Conservation (phyloP, 2,797 vertebrate species). For the Phrynocephalus guinanensis region DNA sequence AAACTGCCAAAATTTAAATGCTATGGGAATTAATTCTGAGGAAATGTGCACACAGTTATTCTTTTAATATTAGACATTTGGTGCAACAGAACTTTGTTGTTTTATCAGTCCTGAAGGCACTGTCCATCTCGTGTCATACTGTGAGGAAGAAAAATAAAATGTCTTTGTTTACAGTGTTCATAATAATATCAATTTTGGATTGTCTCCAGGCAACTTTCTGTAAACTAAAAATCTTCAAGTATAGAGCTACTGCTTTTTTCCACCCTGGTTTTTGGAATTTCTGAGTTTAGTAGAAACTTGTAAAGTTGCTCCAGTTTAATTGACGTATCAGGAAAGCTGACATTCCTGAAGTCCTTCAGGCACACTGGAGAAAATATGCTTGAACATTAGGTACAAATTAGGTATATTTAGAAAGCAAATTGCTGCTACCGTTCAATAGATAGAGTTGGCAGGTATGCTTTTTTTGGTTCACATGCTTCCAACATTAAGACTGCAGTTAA, state of each 20-base stretch:
- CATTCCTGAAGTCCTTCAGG: not conserved
- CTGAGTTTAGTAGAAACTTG: not conserved
- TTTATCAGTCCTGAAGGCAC: not conserved
- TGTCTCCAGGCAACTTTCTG: not conserved
- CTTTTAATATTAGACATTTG: not conserved
- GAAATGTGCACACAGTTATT: not conserved
- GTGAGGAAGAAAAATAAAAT: not conserved
- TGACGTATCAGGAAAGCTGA: not conserved
- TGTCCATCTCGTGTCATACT: not conserved
- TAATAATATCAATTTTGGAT: not conserved
- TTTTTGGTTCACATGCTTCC: not conserved
- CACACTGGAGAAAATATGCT: not conserved
- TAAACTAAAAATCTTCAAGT: not conserved
- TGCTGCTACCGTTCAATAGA: not conserved
- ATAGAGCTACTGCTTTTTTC: not conserved
- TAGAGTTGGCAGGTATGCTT: not conserved
- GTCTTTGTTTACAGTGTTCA: not conserved
- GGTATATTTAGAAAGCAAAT: not conserved
- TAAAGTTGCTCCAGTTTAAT: not conserved
- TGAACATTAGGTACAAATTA: not conserved
- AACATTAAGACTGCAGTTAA: not conserved
- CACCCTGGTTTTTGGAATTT: not conserved
- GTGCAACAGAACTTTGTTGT: not conserved
- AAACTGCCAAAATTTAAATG: not conserved
- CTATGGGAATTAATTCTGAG: not conserved